Evolutionary conservation across 1,140 invertebrate species (phyloP).

Genomic region (Hylaeus anthracinus): DNA sequence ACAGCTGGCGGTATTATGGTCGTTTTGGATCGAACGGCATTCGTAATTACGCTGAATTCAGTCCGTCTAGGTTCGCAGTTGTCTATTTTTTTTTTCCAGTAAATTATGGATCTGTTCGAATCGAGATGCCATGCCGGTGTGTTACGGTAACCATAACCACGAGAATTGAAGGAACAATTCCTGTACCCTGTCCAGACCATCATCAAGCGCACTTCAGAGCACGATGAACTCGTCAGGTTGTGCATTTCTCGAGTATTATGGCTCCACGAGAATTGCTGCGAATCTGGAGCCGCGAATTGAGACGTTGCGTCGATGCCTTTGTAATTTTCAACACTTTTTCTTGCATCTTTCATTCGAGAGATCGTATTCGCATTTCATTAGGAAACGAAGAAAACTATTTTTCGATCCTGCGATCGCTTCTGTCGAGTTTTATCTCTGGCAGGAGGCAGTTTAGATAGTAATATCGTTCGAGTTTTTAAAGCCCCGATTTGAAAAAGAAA

Average conservation of each 20-base stretch:
- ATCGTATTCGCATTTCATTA: no score
- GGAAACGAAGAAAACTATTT: no score
- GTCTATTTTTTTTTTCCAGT: not conserved
- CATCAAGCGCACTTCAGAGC: not conserved
- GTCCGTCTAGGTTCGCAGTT: not conserved
- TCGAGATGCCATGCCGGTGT: not conserved
- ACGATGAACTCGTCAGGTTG: not conserved
- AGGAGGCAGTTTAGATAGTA: no score
- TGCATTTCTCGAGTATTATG: not conserved
- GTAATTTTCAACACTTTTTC: no score
- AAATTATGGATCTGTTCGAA: constrained; percentile 29
- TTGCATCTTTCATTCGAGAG: no score
- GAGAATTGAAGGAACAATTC: not conserved
- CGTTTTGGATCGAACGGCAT: constrained; percentile 17
- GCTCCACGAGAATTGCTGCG: not conserved
- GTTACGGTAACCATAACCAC: constrained; percentile 1
- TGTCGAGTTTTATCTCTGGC: no score
- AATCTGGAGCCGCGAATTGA: not conserved
- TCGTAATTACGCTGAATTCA: constrained; percentile 31
- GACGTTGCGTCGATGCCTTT: not conserved
- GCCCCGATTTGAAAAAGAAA: no score
- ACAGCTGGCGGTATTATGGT: not conserved
- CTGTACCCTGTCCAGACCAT: not conserved
- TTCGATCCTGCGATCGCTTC: no score
- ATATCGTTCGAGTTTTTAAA: no score